Evolutionary conservation across 2,888 invertebrate genomes (phyloP), one percentile per base, ranked within the genome.

Genomic region (Melanotus villosus): DNA sequence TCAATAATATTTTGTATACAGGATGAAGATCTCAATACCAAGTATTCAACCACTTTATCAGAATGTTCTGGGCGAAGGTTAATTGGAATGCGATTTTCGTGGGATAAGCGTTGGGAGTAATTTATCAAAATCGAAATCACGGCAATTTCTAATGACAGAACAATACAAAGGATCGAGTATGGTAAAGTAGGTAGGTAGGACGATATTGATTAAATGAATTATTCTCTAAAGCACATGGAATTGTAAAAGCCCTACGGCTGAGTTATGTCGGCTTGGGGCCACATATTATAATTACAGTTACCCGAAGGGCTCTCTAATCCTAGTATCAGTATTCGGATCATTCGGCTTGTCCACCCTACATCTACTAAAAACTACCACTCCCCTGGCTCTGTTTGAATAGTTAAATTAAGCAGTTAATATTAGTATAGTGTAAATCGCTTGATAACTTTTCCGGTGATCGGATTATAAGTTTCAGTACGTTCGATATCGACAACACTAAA

Each of bases 271-370:
- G 19, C 62, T 36, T 36, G 68, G 56, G 68, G 47, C 62, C 32
- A 68, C 68, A 63, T 62, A 63, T 68, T 60, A 68, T 68, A 62
- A 68, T 68, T 63, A 56, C 68, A 36, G 43, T 41, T 34, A 57
- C 54, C 60, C 60, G 19, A 47, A 56, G 45, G 60, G 50, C 41
- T 59, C 23, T 34, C 50, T 66, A 66, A 66, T 58, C 59, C 52
- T 43, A 32, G 50, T 59, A 66, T 66, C 66, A 52, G 52, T 66
- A 66, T 66, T 59, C 59, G 38, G 47, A 66, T 59, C 59, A 38
- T 36, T 66, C 59, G 23, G 36, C 41, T 21, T 30, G 34, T 50
- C 52, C 52, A 66, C 52, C 65, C 57, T 38, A 14, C 50, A 50
- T 62, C 62, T 26, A 52, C 62, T 60, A 62, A 62, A 62, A 62